Evolutionary conservation across 2,797 vertebrate genomes (phyloP).

Genomic region (Eremophila alpestris): DNA sequence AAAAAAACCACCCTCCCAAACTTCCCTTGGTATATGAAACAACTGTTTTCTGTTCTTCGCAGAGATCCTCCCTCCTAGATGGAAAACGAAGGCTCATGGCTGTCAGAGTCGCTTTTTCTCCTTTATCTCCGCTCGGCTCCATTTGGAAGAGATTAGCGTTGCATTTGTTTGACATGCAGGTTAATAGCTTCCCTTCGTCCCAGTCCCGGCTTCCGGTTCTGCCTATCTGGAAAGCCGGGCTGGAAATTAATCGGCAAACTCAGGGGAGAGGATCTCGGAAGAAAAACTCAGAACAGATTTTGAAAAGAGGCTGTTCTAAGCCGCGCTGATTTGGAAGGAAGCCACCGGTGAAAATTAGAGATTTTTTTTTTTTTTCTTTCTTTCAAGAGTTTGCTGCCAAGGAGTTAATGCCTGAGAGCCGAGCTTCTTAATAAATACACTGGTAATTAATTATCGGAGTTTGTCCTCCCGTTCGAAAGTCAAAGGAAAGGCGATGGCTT

Average conservation of each 20-base stretch:
- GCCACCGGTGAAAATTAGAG: background rate
- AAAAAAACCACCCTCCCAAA: background rate
- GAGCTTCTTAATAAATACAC: background rate
- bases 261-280: conserved; percentile 8
- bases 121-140: conserved; percentile 18
- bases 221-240: conserved; percentile 16
- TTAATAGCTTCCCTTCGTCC: conserved; percentile 46
- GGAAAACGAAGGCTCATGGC: background rate
- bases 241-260: conserved; percentile 23
- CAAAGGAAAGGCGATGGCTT: background rate
- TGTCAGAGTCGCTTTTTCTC: background rate
- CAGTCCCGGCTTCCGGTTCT: conserved; percentile 20
- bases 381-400: conserved; percentile 1
- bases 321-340: background rate
- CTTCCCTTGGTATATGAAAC: background rate
- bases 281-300: background rate
- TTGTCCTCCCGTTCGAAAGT: background rate
- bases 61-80: background rate
- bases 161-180: conserved; percentile 50
- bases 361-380: background rate
- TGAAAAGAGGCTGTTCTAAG: background rate
- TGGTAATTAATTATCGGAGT: background rate
- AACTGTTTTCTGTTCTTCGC: background rate
- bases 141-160: conserved; percentile 57
- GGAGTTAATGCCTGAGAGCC: conserved; percentile 9